phyloP scores from a whole-genome alignment of 2,888 invertebrate species.

The Phanerotoma sp. region DNA sequence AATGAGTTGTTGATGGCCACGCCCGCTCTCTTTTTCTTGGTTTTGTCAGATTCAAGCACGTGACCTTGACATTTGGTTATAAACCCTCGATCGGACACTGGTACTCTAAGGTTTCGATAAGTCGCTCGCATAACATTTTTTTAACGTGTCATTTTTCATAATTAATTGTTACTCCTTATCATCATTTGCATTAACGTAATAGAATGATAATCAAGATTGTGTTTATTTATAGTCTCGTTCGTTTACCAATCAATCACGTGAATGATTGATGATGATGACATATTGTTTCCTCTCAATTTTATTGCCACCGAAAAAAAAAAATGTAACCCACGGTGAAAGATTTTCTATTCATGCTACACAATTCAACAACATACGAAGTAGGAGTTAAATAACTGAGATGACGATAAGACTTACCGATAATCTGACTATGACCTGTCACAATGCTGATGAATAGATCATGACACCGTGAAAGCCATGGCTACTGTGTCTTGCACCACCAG shows the following conservation, averaged over 20 bases:
- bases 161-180: background rate
- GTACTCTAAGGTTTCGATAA: background rate
- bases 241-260: background rate
- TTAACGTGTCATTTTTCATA: background rate
- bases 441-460: constrained; percentile 38
- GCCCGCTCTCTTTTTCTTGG: constrained; percentile 21
- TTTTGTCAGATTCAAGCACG: background rate
- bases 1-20: constrained; percentile 11
- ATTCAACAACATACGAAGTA: background rate
- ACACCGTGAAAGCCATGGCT: constrained; percentile 39
- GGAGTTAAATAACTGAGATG: background rate
- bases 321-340: constrained; percentile 4
- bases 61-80: constrained; percentile 24
- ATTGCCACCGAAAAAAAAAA: background rate
- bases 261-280: background rate
- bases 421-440: constrained; percentile 14
- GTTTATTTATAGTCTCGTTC: background rate
- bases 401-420: constrained; percentile 8
- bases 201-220: background rate
- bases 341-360: constrained; percentile 7
- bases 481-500: constrained; percentile 23
- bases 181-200: background rate
- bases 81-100: constrained; percentile 19
- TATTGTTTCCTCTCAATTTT: too few relatives aligned
- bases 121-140: background rate